These are phyloP conservation scores for Chironomus tentans DNA, from an alignment of 2,888 invertebrate species.

Conservation along the genomic window DNA sequence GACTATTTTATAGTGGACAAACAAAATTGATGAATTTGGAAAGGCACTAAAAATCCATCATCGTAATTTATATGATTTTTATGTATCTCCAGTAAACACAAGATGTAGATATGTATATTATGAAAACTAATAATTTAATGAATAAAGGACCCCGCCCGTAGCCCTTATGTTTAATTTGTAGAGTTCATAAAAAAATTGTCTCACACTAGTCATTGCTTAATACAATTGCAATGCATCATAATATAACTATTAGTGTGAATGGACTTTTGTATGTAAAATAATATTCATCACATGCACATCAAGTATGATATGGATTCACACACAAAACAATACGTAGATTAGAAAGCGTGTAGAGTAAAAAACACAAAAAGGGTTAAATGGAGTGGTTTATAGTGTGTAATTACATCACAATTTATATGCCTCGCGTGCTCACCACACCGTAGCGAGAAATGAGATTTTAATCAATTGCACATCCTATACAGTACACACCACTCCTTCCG, in stretches of 20 bases:
- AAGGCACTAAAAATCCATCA: conserved; percentile 15
- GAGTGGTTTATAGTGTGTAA: background rate
- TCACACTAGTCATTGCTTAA: too few species aligned
- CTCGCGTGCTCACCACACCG: conserved; percentile 13
- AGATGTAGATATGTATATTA: background rate
- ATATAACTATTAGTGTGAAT: too few species aligned
- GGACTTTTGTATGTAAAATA: too few species aligned
- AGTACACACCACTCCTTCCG: conserved; percentile 10
- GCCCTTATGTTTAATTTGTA: background rate
- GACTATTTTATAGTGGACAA: conserved; percentile 25
- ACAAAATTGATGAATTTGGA: background rate
- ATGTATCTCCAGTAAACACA: background rate
- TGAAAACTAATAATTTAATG: background rate
- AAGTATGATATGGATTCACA: background rate
- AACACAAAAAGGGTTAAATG: background rate
- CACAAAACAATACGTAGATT: background rate
- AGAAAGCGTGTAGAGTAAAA: background rate
- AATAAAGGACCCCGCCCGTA: background rate
- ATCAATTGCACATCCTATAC: conserved; percentile 22
- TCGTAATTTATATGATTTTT: background rate
- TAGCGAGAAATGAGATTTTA: conserved; percentile 16
- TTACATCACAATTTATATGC: background rate
- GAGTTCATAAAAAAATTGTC: too few species aligned
- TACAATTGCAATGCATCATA: too few species aligned
- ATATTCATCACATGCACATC: too few species aligned